Evolutionary conservation across 2,888 invertebrate species (phyloP).

Genomic region (Caenorhabditis doughertyi): DNA sequence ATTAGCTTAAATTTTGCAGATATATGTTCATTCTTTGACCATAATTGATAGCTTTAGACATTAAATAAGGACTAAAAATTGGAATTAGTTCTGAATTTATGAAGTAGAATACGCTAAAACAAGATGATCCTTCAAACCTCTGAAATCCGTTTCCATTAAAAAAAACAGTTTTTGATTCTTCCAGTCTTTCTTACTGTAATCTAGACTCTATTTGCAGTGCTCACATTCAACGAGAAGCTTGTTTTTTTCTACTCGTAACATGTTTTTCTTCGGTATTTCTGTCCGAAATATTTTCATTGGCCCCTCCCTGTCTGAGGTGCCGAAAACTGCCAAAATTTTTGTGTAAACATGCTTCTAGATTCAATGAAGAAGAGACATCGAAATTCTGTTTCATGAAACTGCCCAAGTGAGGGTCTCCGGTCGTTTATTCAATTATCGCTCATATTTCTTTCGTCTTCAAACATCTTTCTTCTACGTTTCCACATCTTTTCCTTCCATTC

Average conservation of each 20-base stretch:
- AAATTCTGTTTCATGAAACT: constrained; percentile 8
- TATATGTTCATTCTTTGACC: too few species aligned
- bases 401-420: constrained; percentile 13
- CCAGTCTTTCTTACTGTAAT: too few species aligned
- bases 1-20: too few species aligned
- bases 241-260: background rate
- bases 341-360: background rate
- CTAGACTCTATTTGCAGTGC: background rate
- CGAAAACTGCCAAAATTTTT: background rate
- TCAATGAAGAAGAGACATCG: background rate
- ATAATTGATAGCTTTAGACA: too few species aligned
- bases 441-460: constrained; percentile 52
- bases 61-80: too few species aligned
- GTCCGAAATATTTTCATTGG: background rate
- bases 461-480: constrained; percentile 12
- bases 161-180: too few species aligned
- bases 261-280: background rate
- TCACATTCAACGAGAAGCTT: too few species aligned
- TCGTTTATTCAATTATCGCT: constrained; percentile 61
- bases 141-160: too few species aligned
- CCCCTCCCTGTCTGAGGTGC: background rate
- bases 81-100: too few species aligned
- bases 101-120: too few species aligned
- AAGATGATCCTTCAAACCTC: too few species aligned
- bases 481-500: background rate